Percentiles rank a stretch among this genome's conserved stretches.
These are phyloP conservation scores for Notarius lentiginosus DNA, from an alignment of 2,113 vertebrate species.

Conservation along the genomic window DNA sequence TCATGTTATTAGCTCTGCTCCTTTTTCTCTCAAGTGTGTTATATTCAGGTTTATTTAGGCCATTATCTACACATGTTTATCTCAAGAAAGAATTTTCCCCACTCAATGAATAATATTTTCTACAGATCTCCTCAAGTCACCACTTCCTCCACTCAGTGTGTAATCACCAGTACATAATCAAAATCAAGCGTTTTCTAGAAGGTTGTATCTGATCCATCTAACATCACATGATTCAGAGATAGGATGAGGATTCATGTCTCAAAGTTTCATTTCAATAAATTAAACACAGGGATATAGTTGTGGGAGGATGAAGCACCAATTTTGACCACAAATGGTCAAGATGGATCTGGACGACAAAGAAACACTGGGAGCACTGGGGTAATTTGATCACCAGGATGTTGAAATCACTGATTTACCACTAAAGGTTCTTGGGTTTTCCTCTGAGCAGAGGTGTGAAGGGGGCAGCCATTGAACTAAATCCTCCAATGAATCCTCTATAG, in stretches of 20 bases:
- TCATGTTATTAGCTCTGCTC: not conserved
- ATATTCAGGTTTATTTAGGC: not conserved
- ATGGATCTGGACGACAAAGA: not conserved
- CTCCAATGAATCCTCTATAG: not conserved
- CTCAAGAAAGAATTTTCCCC: not conserved
- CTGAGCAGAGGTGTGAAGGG: not conserved
- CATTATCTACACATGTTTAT: not conserved
- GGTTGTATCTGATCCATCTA: no score
- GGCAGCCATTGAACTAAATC: not conserved
- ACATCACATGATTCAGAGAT: no score
- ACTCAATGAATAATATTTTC: not conserved
- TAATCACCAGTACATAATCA: not conserved
- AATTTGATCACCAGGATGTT: not conserved
- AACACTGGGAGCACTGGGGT: not conserved
- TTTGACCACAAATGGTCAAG: not conserved
- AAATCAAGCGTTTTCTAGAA: not conserved
- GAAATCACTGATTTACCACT: not conserved
- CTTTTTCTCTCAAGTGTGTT: not conserved
- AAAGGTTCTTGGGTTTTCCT: not conserved
- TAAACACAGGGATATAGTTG: not conserved
- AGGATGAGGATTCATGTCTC: no score
- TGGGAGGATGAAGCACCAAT: not conserved
- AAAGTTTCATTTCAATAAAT: not conserved
- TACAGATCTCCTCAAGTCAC: not conserved
- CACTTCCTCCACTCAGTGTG: not conserved